Evolutionary conservation across 2,113 vertebrate species (phyloP).

Genomic region (Semnopithecus entellus): DNA sequence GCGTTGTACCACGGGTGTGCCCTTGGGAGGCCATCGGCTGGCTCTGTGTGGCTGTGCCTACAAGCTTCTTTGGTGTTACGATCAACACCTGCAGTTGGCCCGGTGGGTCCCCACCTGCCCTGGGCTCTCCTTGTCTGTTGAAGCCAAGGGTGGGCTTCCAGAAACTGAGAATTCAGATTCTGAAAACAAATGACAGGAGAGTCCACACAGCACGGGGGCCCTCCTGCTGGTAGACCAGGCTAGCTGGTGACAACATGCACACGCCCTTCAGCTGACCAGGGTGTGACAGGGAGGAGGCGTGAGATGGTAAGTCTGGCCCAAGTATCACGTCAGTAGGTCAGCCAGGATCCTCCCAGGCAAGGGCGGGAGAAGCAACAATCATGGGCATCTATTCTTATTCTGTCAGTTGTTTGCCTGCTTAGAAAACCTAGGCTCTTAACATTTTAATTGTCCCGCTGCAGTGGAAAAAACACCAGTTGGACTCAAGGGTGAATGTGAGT

Average conservation of each 20-base stretch:
- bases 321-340: background rate
- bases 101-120: rapidly evolving
- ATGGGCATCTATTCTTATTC: rapidly evolving
- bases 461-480: rapidly evolving
- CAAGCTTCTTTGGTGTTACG: no score
- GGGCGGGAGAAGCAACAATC: background rate
- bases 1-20: no score
- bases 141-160: background rate
- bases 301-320: no score
- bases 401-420: background rate
- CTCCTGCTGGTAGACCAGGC: rapidly evolving
- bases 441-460: no score
- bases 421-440: background rate
- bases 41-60: no score
- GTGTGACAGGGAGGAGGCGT: rapidly evolving
- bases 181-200: background rate
- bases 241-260: rapidly evolving
- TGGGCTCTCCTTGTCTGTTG: background rate
- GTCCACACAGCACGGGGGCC: rapidly evolving
- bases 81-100: background rate
- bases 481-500: background rate
- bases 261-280: background rate
- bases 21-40: background rate
- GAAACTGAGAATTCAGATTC: background rate
- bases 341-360: rapidly evolving